A percentile compares a stretch with the other conserved stretches of the same genome.
Conservation (phyloP, 1,140 invertebrate genomes). For the Drosophila takahashii region DNA sequence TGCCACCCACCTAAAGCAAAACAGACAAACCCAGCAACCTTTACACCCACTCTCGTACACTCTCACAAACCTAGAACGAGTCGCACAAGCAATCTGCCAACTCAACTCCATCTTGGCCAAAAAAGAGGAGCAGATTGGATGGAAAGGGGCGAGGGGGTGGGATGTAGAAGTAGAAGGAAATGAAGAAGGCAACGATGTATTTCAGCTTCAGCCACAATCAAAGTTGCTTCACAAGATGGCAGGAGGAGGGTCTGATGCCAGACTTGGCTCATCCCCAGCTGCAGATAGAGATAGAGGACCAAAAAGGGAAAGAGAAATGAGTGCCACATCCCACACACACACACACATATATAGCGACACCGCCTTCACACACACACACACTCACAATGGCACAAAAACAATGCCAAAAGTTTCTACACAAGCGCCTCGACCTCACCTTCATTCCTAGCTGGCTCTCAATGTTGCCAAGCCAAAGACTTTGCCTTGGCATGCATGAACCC, state of each 20-base stretch:
- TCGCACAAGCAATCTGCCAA: conserved; percentile 54
- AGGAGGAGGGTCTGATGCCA: conserved; percentile 49
- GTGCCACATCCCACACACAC: conserved; percentile 28
- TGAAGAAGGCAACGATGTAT: conserved; percentile 68
- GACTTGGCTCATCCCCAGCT: conserved; percentile 74
- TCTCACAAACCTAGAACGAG: conserved; percentile 27
- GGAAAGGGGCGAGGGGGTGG: conserved; percentile 25
- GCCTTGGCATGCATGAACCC: conserved; percentile 54
- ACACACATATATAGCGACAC: conserved; percentile 13
- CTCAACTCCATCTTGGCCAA: conserved; percentile 79
- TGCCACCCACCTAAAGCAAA: conserved; percentile 63
- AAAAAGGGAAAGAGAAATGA: conserved; percentile 35
- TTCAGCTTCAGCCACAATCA: conserved; percentile 78
- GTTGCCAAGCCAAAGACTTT: conserved; percentile 78
- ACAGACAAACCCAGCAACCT: conserved; percentile 67
- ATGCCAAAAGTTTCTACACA: conserved; percentile 79
- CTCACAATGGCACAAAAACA: conserved; percentile 70
- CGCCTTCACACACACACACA: conserved; percentile 39
- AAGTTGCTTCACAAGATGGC: conserved; percentile 62
- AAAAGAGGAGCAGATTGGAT: conserved; percentile 48
- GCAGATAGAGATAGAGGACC: conserved; percentile 23
- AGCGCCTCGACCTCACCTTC: conserved; percentile 71
- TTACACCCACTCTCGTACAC: conserved; percentile 24
- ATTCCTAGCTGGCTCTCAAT: conserved; percentile 59
- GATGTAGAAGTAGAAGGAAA: conserved; percentile 48